These are phyloP conservation scores for Callaeas wilsoni DNA, from an alignment of 2,113 vertebrate genomes.

Conservation along the genomic window DNA sequence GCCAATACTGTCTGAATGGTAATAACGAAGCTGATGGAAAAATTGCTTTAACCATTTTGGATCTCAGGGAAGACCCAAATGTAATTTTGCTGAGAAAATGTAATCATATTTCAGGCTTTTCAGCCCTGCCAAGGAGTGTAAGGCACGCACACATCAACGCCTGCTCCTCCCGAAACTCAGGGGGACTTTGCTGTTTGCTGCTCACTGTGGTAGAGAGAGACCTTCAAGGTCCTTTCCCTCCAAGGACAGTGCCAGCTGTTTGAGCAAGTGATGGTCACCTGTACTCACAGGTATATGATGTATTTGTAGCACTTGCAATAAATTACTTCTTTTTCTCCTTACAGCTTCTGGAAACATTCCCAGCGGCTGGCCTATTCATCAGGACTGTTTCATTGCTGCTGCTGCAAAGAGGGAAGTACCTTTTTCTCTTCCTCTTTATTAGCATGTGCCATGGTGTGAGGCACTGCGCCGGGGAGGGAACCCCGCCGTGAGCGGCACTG, in stretches of 20 bases:
- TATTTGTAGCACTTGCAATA: slow-evolving; percentile 5
- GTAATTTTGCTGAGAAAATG: neutral
- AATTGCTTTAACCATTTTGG: neutral
- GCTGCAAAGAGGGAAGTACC: neutral
- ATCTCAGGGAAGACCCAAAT: neutral
- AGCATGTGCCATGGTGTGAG: neutral
- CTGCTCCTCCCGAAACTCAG: neutral
- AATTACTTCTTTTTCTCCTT: slow-evolving; percentile 19
- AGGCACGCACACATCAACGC: rapidly evolving
- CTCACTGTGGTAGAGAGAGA: neutral
- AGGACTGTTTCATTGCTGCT: neutral
- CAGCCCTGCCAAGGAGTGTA: neutral
- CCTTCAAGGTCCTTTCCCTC: neutral
- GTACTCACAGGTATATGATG: slow-evolving; percentile 46
- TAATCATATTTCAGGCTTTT: neutral
- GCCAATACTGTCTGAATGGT: neutral
- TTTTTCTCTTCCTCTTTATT: neutral
- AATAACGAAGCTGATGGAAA: neutral
- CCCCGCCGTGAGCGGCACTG: neutral
- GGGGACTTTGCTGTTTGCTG: neutral
- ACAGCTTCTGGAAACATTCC: slow-evolving; percentile 38
- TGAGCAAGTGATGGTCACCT: slow-evolving; percentile 43
- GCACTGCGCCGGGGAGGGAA: neutral
- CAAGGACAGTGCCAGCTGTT: neutral
- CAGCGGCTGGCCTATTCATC: neutral